A percentile compares a stretch with the other conserved stretches of the same genome.
Evolutionary conservation across 2,797 vertebrate species (phyloP).

Genomic region (Bryconaethiops microstoma): DNA sequence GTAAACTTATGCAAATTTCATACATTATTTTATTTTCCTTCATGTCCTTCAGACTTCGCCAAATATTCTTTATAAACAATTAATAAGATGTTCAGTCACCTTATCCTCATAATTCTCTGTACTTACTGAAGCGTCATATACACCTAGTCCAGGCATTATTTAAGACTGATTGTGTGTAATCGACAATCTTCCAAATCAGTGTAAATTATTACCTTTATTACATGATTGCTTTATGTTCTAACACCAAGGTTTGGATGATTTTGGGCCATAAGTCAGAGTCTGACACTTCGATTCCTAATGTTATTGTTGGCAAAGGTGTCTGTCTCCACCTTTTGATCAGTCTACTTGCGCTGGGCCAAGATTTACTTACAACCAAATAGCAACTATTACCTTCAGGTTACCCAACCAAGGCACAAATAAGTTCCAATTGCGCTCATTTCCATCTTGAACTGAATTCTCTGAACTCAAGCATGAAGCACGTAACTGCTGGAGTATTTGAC

Average conservation of each 20-base stretch:
- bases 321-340: slow-evolving; percentile 38
- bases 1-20: too few relatives aligned
- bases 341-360: slow-evolving; percentile 22
- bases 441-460: slow-evolving; percentile 28
- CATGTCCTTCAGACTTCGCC: too few relatives aligned
- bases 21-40: too few relatives aligned
- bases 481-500: slow-evolving; percentile 37
- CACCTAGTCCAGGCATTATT: neutral
- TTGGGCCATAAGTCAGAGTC: slow-evolving; percentile 36
- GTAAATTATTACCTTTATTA: slow-evolving; percentile 37
- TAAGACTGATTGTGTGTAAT: neutral
- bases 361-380: slow-evolving; percentile 42
- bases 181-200: slow-evolving; percentile 10
- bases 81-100: too few relatives aligned
- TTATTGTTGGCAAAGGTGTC: slow-evolving; percentile 40
- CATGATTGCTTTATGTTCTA: slow-evolving; percentile 43
- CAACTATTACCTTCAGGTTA: slow-evolving; percentile 29
- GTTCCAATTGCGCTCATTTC: slow-evolving; percentile 41
- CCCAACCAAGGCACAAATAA: slow-evolving; percentile 41
- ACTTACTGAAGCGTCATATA: too few relatives aligned
- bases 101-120: too few relatives aligned
- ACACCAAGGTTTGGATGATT: slow-evolving; percentile 39
- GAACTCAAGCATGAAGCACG: slow-evolving; percentile 18
- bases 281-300: slow-evolving; percentile 54
- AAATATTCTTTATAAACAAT: too few relatives aligned